Evolutionary conservation across 35 echinoderm and acorn worm species (phyloP).

Genomic region (Eucidaris tribuloides): DNA sequence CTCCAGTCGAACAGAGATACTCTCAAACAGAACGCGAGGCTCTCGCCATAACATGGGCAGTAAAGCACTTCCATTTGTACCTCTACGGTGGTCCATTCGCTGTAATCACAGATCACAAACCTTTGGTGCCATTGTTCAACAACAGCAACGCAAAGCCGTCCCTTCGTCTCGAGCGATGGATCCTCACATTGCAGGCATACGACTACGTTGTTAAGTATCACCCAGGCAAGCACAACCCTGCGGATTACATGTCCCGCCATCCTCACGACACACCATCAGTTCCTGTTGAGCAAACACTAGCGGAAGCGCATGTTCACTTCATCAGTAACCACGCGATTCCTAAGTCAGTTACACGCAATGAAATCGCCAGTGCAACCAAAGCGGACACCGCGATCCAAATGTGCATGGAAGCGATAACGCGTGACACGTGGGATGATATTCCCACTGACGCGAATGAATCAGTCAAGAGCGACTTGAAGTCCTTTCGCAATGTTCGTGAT

Average conservation of each 20-base stretch:
- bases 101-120: no score
- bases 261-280: background rate
- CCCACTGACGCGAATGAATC: no score
- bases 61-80: no score
- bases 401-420: slow-evolving; percentile 21
- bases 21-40: no score
- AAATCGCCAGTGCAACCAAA: slow-evolving; percentile 39
- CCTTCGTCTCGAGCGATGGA: slow-evolving; percentile 55
- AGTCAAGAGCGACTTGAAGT: no score
- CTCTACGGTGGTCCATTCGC: no score
- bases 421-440: slow-evolving; percentile 39
- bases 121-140: slow-evolving; percentile 57
- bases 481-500: no score
- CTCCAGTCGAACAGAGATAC: no score
- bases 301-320: slow-evolving; percentile 40
- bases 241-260: slow-evolving; percentile 68
- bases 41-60: no score
- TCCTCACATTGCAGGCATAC: slow-evolving; percentile 59
- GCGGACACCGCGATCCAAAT: slow-evolving; percentile 25
- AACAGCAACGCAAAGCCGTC: slow-evolving; percentile 46
- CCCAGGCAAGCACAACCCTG: slow-evolving; percentile 56
- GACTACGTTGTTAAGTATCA: slow-evolving; percentile 21
- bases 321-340: slow-evolving; percentile 24
- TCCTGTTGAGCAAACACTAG: background rate
- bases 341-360: background rate